A percentile compares a stretch with the other conserved stretches of the same genome.
phyloP scores from a whole-genome alignment of 2,797 vertebrate species.

The Tapera naevia region DNA sequence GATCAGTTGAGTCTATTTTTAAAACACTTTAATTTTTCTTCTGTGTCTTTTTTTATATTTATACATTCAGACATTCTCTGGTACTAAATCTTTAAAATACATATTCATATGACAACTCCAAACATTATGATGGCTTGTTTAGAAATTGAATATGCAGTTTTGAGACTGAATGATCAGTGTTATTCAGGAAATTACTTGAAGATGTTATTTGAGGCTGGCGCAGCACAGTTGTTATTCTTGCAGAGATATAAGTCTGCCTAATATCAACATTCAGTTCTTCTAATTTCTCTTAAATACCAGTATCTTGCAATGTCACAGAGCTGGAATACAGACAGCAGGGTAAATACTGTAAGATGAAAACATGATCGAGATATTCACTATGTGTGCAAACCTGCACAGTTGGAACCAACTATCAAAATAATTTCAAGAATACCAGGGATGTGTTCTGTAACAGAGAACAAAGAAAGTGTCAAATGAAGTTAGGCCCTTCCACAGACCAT shows the following conservation, averaged over 20 bases:
- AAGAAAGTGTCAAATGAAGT: not conserved
- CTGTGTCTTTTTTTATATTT: not conserved
- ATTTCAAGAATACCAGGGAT: not conserved
- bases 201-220: not conserved
- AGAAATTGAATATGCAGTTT: slow-evolving; percentile 21
- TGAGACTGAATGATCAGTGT: not conserved
- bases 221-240: not conserved
- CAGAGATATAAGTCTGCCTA: not conserved
- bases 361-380: not conserved
- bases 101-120: not conserved
- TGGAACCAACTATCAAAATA: not conserved
- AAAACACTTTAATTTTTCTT: not conserved
- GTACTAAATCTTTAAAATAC: not conserved
- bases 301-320: not conserved
- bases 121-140: slow-evolving; percentile 5
- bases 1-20: not conserved
- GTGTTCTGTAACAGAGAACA: not conserved
- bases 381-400: not conserved
- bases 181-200: slow-evolving; percentile 1
- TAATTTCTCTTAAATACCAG: not conserved
- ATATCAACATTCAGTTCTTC: not conserved
- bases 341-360: not conserved
- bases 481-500: not conserved
- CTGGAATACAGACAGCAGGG: not conserved
- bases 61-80: not conserved